Base-by-base conservation (phyloP, 2,888 invertebrate genomes). In the Pammene aurita region DNA sequence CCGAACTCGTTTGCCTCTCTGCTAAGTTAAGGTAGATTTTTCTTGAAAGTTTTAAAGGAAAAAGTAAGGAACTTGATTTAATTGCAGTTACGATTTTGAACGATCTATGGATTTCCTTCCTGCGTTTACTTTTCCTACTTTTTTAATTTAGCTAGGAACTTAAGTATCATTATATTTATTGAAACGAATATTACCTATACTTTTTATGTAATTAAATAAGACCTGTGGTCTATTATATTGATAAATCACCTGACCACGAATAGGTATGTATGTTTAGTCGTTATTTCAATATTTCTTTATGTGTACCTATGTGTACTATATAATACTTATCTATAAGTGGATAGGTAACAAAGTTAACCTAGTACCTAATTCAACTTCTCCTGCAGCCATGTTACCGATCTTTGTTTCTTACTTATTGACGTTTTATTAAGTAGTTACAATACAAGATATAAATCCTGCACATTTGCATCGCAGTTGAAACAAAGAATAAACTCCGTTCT, bases 31-130 rank as follows among this genome's bases (percentile, higher is more conserved):
- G 61, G 67, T 61, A 61, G 60, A 67, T 48, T 57, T 58, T 57
- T 63, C 54, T 67, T 57, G 38, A 68, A 63, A 68, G 56, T 63
- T 63, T 67, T 52, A 48, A 35, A 38, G 16, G 46, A 58, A 57
- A 55, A 50, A 41, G 11, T 35, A 18, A 50, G 57, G 50, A 52
- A 66, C 10, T 52, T 42, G 58, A 66, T 66, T 57, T 58, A 14
- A 66, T 58, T 66, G 42, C 18, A 61, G 50, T 38, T 38, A 41
- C 41, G 66, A 50, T 26, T 38, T 66, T 66, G 50, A 56, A 16
- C 35, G 66, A 64, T 64, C 13, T 35, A 55, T 16, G 34, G n/a
- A 42, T 66, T 60, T 61, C 38, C 38, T 61, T 48, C 38, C 18
- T 48, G 35, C 5, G 35, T 35, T 50, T 38, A n/a, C 13, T 38